Evolutionary conservation across 37 sponge, comb jelly and placozoan species (phyloP).

Genomic region (Halichondria panicea): DNA sequence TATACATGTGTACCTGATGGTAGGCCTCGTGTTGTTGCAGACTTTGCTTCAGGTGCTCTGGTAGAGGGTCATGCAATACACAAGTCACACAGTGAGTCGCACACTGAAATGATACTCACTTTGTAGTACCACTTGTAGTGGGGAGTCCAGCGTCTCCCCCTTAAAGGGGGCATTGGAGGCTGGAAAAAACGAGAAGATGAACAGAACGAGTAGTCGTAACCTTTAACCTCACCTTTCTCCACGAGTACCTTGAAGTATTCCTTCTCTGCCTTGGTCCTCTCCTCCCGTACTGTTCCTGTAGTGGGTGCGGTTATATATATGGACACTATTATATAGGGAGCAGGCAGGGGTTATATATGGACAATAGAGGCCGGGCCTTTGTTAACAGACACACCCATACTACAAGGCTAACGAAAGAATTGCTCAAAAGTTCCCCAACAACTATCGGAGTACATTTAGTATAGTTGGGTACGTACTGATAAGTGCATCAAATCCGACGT

Average conservation of each 20-base stretch:
- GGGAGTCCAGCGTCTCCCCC: conserved; percentile 22
- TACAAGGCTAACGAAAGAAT: too few species aligned
- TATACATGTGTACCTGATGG: conserved; percentile 33
- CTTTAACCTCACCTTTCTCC: conserved; percentile 17
- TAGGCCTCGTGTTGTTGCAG: conserved; percentile 51
- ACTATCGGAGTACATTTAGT: too few species aligned
- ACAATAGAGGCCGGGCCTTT: too few species aligned
- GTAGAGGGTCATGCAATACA: background rate
- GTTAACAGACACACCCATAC: too few species aligned
- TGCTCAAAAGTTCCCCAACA: too few species aligned
- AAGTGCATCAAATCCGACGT: conserved; percentile 61
- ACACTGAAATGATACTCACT: conserved; percentile 17
- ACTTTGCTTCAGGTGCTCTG: conserved; percentile 66
- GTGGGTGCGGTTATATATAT: too few species aligned
- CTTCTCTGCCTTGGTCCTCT: conserved; percentile 30
- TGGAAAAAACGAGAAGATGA: background rate
- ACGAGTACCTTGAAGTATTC: conserved; percentile 35
- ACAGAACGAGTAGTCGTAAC: background rate
- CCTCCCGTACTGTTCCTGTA: conserved; percentile 10
- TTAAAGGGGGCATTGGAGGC: conserved; percentile 22
- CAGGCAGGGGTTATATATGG: too few species aligned
- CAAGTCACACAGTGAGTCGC: too few species aligned
- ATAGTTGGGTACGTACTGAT: conserved; percentile 21
- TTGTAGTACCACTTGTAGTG: conserved; percentile 55
- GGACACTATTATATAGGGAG: too few species aligned